phyloP scores from a whole-genome alignment of 2,797 vertebrate species.

The Gouania willdenowi region DNA sequence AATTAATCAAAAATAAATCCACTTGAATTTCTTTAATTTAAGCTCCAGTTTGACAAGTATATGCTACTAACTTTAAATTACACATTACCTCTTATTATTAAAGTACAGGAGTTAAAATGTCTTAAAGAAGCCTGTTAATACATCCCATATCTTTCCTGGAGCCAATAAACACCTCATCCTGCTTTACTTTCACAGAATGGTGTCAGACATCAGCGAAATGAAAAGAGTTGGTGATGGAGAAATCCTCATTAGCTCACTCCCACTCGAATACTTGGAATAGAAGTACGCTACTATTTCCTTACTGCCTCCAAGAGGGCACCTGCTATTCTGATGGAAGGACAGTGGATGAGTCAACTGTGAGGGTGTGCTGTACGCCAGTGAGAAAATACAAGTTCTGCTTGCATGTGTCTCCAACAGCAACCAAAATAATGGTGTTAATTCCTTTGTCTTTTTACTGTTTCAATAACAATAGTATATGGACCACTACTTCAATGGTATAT shows the following conservation, averaged over 20 bases:
- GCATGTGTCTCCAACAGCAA: constrained; percentile 30
- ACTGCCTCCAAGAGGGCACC: constrained; percentile 48
- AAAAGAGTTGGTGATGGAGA: constrained; percentile 44
- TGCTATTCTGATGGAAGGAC: constrained; percentile 39
- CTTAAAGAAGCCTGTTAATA: too few relatives aligned
- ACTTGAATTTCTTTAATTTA: too few relatives aligned
- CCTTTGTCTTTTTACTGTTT: constrained; percentile 36
- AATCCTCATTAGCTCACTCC: constrained; percentile 57
- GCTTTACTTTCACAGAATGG: constrained; percentile 13
- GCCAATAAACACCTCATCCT: constrained; percentile 8
- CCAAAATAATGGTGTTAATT: constrained; percentile 30
- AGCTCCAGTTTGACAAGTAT: too few relatives aligned
- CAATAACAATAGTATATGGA: constrained; percentile 40
- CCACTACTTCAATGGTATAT: constrained; percentile 16
- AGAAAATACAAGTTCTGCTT: constrained; percentile 22
- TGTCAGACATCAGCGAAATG: constrained; percentile 45
- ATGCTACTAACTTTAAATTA: too few relatives aligned
- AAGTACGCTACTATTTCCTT: constrained; percentile 54
- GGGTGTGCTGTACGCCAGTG: constrained; percentile 40
- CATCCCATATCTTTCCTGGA: constrained; percentile 13
- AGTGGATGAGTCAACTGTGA: constrained; percentile 53
- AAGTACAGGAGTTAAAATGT: too few relatives aligned
- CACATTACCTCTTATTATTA: too few relatives aligned
- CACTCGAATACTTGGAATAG: constrained; percentile 62
- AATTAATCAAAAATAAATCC: too few relatives aligned